Conservation (phyloP, 2,888 invertebrate genomes). For the Philhelius pedissequus region DNA sequence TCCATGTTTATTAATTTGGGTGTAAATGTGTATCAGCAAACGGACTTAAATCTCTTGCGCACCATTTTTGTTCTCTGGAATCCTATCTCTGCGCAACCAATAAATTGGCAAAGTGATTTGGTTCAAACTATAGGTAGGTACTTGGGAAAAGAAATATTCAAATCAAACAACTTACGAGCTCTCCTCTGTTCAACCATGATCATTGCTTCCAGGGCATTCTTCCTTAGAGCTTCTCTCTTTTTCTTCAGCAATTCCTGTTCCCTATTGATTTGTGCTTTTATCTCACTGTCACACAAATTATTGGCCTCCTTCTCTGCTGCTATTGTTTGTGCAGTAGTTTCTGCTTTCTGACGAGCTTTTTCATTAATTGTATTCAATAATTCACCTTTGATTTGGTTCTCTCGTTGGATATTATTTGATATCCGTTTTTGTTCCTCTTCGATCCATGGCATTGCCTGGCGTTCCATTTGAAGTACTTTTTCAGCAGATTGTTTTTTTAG, state of each 20-base stretch:
- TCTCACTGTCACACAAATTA: conserved; percentile 73
- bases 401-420: conserved; percentile 71
- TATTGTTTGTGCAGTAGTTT: conserved; percentile 69
- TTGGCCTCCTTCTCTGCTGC: conserved; percentile 70
- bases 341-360: conserved; percentile 70
- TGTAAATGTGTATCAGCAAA: no score
- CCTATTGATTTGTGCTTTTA: conserved; percentile 75
- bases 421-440: conserved; percentile 75
- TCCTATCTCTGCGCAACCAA: no score
- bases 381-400: conserved; percentile 74
- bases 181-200: conserved; percentile 74
- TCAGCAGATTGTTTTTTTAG: conserved; percentile 71
- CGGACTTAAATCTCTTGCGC: no score
- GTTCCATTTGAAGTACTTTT: conserved; percentile 74
- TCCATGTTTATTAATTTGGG: no score
- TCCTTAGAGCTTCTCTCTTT: conserved; percentile 71
- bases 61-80: no score
- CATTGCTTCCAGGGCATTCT: conserved; percentile 75
- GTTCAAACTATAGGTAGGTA: no score
- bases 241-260: conserved; percentile 73
- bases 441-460: conserved; percentile 77
- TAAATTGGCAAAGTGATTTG: no score
- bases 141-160: neutral
- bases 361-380: conserved; percentile 73
- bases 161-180: conserved; percentile 70